Evolutionary conservation across 2,113 vertebrate species (phyloP).

Genomic region (Bubo bubo): DNA sequence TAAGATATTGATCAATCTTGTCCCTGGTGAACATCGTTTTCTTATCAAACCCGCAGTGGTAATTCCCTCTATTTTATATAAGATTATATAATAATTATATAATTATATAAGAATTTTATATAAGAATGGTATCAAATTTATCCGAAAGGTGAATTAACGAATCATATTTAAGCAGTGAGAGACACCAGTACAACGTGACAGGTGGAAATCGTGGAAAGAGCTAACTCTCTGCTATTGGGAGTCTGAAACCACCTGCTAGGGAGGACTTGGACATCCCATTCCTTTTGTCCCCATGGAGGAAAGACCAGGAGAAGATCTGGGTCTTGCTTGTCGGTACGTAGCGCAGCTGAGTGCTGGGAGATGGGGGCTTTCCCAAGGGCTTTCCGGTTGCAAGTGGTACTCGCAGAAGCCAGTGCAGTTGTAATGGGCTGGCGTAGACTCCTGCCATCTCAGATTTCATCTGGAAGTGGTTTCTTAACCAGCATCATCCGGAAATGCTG

Average conservation of each 20-base stretch:
- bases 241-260: background rate
- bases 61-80: background rate
- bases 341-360: rapidly evolving
- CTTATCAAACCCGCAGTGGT: background rate
- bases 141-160: background rate
- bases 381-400: rapidly evolving
- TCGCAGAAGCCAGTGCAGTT: rapidly evolving
- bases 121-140: background rate
- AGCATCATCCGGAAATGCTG: rapidly evolving
- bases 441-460: background rate
- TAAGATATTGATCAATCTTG: background rate
- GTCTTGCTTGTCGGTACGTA: rapidly evolving
- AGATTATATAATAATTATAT: too few species aligned
- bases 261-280: background rate
- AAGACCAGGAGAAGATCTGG: background rate
- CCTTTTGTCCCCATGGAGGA: background rate
- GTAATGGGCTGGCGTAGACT: background rate
- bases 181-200: rapidly evolving
- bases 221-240: rapidly evolving
- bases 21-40: background rate
- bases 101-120: background rate
- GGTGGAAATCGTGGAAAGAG: rapidly evolving
- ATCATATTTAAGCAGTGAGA: background rate
- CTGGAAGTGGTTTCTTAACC: background rate
- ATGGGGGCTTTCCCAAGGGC: rapidly evolving